Evolutionary conservation across 2,797 vertebrate genomes (phyloP), one percentile per base, ranked within the genome.

Genomic region (Sebastes minor): DNA sequence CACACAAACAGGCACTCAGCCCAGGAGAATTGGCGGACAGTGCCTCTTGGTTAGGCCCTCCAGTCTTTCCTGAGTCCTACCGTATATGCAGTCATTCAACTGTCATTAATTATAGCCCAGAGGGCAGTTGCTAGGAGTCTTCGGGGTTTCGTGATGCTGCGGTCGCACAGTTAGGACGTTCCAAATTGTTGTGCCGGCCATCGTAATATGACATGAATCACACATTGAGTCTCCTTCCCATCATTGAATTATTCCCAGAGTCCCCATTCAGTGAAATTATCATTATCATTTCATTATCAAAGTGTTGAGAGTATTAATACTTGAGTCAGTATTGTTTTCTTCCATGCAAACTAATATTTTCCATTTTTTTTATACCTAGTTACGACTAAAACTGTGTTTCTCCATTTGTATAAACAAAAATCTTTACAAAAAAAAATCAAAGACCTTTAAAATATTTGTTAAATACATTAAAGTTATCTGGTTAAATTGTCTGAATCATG

Each of bases 51-150:
- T 92, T 82, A 84, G 85, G 67, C 75, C 83, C 75, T 78, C 66
- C 49, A 81, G 69, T 78, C 81, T 77, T 83, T 84, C 68, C 71
- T 5, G 52, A 70, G 56, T 77, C 81, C 42, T 27, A 18, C 55
- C 18, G 52, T 70, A 35, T 38, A 84, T 74, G 81, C 72, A 85
- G 27, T 78, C 82, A 89, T 73, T 89, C 81, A 86, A 30, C 84
- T 82, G 78, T 62, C 13, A 25, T 81, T 95, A 95, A 95, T 94
- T 94, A 93, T 79, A 92, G 80, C 80, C 83, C 75, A 62, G 73
- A 78, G 84, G 80, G 76, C 49, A 56, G 73, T 25, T 85, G 71
- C 53, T 71, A 33, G 28, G 53, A 86, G 85, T 78, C 77, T 86
- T 78, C 13, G 8, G 73, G 55, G 71, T 74, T 80, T 87, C 62